Evolutionary conservation across 2,888 invertebrate genomes (phyloP), one percentile per base, ranked within the genome.

Genomic region (Seira ritae): DNA sequence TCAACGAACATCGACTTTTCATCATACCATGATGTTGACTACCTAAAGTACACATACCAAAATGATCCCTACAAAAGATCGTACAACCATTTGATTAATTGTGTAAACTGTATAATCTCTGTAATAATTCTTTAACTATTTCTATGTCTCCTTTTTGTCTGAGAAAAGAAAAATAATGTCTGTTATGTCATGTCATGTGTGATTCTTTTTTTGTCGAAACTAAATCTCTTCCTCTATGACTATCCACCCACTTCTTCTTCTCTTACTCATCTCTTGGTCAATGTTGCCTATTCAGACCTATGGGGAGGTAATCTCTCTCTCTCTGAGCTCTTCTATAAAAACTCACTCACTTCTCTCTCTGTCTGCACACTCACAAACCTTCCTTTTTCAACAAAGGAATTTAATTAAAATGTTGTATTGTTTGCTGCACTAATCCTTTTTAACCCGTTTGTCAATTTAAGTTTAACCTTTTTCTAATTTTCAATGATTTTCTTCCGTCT

Each of bases 251-350:
- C 80, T 83, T 68, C 84, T 81, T 72, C 60, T 70, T 85, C 85
- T 84, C 80, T 83, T 82, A 85, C 84, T 86, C 84, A 84, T 85
- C 86, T 31, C 31, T 88, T 86, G 85, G 82, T 84, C 84, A 87
- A 86, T 87, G 85, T 87, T 88, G 86, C 86, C 87, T 87, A 84
- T 88, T 80, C 89, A 89, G 89, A 88, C 86, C 84, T 87, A 88
- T 86, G 87, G 88, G 87, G 89, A 89, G 89, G 89, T 89, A 89
- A 89, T 84, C 87, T 87, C 85, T 85, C 87, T 85, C 83, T 84
- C 80, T 79, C 82, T 82, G 71, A 81, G 81, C 81, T 81, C 81
- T 82, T 82, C 84, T 84, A 4, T 67, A 65, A 65, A 65, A 65
- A 67, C 82, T 55, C 55, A 55, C 55, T 55, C 55, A 55, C 74